Base-by-base conservation (phyloP, 2,113 vertebrate species). In the Syngnathoides biaculeatus region DNA sequence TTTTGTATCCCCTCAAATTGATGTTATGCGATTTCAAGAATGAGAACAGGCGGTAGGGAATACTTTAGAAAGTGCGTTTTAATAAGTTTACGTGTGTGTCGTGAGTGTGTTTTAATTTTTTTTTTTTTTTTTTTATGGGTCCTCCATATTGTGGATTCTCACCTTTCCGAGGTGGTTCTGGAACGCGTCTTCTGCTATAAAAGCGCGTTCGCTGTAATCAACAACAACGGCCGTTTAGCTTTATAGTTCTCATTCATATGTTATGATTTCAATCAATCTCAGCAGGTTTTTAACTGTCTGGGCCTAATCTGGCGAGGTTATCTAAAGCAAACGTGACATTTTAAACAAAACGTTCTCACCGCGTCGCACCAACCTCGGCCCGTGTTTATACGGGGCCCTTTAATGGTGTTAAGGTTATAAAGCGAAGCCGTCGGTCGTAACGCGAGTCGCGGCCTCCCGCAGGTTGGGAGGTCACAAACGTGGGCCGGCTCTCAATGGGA, bases 401-500 rank as follows among this genome's bases (percentile, higher is more conserved):
- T 78, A 80, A 80, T 57, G 68, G 81, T 64, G 60, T 63, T 70
- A 78, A 79, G 85, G 80, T 85, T 78, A 79, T 79, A 82, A 84
- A 87, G 64, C 71, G 70, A 78, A 84, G 72, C 79, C 77, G 74
- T 39, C 67, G 78, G 69, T 56, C 30, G 76, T 88, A 89, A 88
- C 77, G 69, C 63, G 82, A 90, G 85, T 62, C 57, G 56, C 55
- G 69, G 56, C 61, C 72, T 82, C 76, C 82, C 72, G 78, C 80
- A 82, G 80, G 79, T 71, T 79, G 42, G 65, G 72, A 84, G 83
- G 81, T 80, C 80, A 64, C 24, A 68, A 73, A 82, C 20, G 66
- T 80, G 85, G 86, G 85, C 83, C 68, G 64, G 50, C 67, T 76
- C 69, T 78, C 79, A 87, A 90, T 78, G 73, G 77, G 80, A 77